Percentiles rank a stretch among this genome's conserved stretches.
Evolutionary conservation across 1,140 invertebrate genomes (phyloP).

Genomic region (Adelges cooleyi): DNA sequence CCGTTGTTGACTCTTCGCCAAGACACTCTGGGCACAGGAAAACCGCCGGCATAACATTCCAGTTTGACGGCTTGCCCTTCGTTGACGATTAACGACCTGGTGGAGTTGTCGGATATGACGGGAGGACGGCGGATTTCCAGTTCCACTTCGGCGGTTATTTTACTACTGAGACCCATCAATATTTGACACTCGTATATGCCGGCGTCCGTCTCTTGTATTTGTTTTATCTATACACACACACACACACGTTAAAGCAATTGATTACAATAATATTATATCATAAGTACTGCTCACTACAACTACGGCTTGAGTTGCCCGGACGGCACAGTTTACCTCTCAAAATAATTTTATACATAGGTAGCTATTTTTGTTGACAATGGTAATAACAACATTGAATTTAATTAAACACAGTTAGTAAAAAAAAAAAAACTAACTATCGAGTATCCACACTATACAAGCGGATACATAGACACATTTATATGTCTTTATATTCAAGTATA

Average conservation of each 20-base stretch:
- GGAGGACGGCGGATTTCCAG: conserved; percentile 73
- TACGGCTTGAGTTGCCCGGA: too few relatives aligned
- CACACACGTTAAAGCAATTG: not conserved
- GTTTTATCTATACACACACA: conserved; percentile 83
- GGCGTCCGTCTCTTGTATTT: conserved; percentile 87
- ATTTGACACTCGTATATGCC: conserved; percentile 80
- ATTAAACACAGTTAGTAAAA: too few relatives aligned
- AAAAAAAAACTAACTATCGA: too few relatives aligned
- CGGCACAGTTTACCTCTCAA: too few relatives aligned
- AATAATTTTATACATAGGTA: too few relatives aligned
- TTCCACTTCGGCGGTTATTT: conserved; percentile 63
- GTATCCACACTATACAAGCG: too few relatives aligned
- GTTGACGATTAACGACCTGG: conserved; percentile 68
- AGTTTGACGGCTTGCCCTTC: conserved; percentile 66
- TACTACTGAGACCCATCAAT: conserved; percentile 61
- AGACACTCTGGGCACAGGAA: conserved; percentile 67
- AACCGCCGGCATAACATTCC: conserved; percentile 78
- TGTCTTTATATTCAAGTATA: too few relatives aligned
- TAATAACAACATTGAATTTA: too few relatives aligned
- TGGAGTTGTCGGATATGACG: conserved; percentile 85
- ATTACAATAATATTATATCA: not conserved
- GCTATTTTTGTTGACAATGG: too few relatives aligned
- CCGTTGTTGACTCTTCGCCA: conserved; percentile 90
- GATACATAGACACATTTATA: too few relatives aligned
- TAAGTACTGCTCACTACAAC: not conserved